Evolutionary conservation across 2,888 invertebrate genomes (phyloP), one percentile per base, ranked within the genome.

Genomic region (Spisula subtruncata): DNA sequence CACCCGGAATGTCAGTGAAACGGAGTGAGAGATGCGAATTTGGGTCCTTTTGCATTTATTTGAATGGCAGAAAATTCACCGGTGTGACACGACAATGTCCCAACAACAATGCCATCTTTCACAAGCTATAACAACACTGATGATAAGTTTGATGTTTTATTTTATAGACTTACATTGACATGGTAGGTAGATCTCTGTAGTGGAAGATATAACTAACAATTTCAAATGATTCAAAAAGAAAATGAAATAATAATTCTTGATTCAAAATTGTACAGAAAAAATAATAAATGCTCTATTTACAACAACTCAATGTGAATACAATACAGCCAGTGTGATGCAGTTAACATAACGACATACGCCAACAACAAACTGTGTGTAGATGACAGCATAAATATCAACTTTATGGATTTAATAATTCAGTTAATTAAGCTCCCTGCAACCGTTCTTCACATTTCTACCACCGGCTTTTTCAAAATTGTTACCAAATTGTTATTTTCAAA

Each of bases 161-260:
- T 85, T 25, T 54, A 85, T 85, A 85, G 85, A 85, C 85, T 35
- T 75, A 75, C 29, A 75, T 35, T 51, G 85, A 85, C 85, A 85
- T 85, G 85, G 75, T 35, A 85, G 25, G 46, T 79, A 85, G 71
- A 54, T 46, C 41, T 51, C 35, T 51, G 29, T 56, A 71, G n/a
- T 83, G 60, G 51, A 54, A 79, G 81, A 48, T 81, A 81, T 48
- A 54, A 85, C 85, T 85, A 85, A 85, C 85, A 85, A 71, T 79
- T 85, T 75, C n/a, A 85, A 46, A 71, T 83, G 83, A 66, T 48
- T 48, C 46, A 66, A 75, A 75, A n/a, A n/a, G n/a, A 35, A 83
- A 83, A 83, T 71, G 46, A 83, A 83, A 56, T 56, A 83, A 83
- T 41, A 71, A 35, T 83, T 83, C 66, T 75, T 71, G 46, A 71